Evolutionary conservation across 1,140 invertebrate genomes (phyloP), one percentile per base, ranked within the genome.

Genomic region (Neodiprion fabricii): DNA sequence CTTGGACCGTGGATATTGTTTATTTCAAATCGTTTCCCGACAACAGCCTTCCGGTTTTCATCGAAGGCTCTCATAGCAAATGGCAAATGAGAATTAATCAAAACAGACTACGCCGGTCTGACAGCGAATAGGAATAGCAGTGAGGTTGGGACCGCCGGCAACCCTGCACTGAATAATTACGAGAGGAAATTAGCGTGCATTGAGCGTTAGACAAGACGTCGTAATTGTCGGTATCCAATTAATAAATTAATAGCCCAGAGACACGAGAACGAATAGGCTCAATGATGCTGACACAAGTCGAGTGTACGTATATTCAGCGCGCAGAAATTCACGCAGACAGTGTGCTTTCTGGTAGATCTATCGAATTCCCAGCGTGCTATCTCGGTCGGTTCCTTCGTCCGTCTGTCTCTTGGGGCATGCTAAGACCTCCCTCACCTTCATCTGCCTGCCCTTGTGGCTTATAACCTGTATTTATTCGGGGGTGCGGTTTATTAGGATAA

Each of bases 191-290:
- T 76, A 80, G 66, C 72, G 79, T 74, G 77, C 76, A 76, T 81
- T 75, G 74, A 61, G 68, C 70, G 74, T 71, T 67, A 75, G 73
- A 78, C 75, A 79, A 74, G 76, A 72, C 73, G 67, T 10, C 70
- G 74, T 80, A 79, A 82, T 81, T 79, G 82, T 79, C 70, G 69
- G 71, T 50, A 53, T 40, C 77, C 77, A 74, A 79, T 78, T 79
- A 81, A 82, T 81, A 82, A 82, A 83, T 82, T 81, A 81, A 83
- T 80, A 78, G 78, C 79, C 76, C 72, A 21, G 72, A 49, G 47
- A 72, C 23, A 61, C 71, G 67, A 10, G 50, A 5, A 40, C n/a
- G 61, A 21, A 66, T 48, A 47, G 71, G 12, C 65, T 50, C 67
- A 21, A 21, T 21, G 14, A 69, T 61, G 53, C 11, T 61, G 53